Evolutionary conservation across 1,140 invertebrate species (phyloP).

Genomic region (Drosophila arizonae): DNA sequence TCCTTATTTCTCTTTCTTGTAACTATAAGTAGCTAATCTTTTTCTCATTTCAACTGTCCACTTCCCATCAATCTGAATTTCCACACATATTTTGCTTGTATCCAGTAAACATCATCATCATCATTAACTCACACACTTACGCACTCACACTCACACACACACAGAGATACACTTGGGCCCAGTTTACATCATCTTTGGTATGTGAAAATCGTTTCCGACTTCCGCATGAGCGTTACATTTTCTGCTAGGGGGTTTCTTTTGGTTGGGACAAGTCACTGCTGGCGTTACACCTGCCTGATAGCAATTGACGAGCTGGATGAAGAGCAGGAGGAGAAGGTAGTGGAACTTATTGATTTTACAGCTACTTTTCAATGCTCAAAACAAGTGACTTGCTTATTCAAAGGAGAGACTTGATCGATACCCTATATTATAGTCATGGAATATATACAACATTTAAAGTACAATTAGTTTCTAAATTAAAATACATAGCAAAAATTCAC

Average conservation of each 20-base stretch:
- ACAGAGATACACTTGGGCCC: constrained; percentile 36
- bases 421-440: too few relatives aligned
- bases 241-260: constrained; percentile 12
- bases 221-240: constrained; percentile 54
- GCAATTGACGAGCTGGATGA: neutral
- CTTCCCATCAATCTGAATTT: constrained; percentile 29
- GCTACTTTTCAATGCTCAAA: constrained; percentile 14
- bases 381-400: neutral
- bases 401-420: neutral
- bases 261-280: constrained; percentile 26
- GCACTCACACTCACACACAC: neutral
- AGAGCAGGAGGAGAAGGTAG: neutral
- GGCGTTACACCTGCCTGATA: constrained; percentile 18
- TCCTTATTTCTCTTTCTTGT: neutral
- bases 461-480: too few relatives aligned
- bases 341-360: constrained; percentile 47
- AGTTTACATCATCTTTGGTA: constrained; percentile 53
- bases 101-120: constrained; percentile 16
- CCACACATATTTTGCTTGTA: constrained; percentile 10
- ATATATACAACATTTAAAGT: too few relatives aligned
- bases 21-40: constrained; percentile 8
- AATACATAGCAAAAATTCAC: too few relatives aligned
- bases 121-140: constrained; percentile 30
- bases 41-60: constrained; percentile 9
- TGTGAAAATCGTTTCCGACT: constrained; percentile 64